Evolutionary conservation across 2,888 invertebrate genomes (phyloP), one percentile per base, ranked within the genome.

Genomic region (Synergus gifuensis): DNA sequence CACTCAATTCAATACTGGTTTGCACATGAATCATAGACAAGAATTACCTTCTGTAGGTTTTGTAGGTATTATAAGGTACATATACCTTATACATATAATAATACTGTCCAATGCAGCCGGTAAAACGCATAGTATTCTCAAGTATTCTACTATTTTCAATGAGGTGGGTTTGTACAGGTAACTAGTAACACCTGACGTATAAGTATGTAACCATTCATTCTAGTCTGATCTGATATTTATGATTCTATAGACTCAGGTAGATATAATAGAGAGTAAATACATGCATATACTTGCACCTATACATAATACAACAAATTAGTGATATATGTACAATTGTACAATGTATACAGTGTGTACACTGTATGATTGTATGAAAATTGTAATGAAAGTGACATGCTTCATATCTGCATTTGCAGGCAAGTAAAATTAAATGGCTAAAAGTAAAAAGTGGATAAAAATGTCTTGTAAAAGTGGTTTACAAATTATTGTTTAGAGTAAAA

Each of bases 201-300:
- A n/a, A 46, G 73, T 54, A 69, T 73, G 54, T n/a, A 36, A 73
- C 73, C 49, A 9, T 49, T 69, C 46, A 69, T 69, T 73, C 49
- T n/a, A 73, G 49, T 54, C 49, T 36, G 73, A 73, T 73, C 46
- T 73, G 36, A 49, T 54, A 73, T 73, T 73, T 73, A 73, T 73
- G 28, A 73, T 73, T 73, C 73, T 40, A 28, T n/a, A 36, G 36
- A 54, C 14, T 28, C 22, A 44, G 28, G 49, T 69, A 49, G 44
- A 14, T 69, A 67, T 28, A 28, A 22, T 28, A 46, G 67, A 3
- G 46, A 67, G 44, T 46, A 28, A 49, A 69, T 46, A 49, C 67
- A 46, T 8, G 36, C 3, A 28, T 3, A 28, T 36, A 62, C 22
- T 2, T 11, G 9, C 12, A 60, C 8, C 8, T 1, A 42, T 16